A percentile compares a stretch with the other conserved stretches of the same genome.
Evolutionary conservation across 2,113 vertebrate genomes (phyloP).

Genomic region (Pimephales promelas): DNA sequence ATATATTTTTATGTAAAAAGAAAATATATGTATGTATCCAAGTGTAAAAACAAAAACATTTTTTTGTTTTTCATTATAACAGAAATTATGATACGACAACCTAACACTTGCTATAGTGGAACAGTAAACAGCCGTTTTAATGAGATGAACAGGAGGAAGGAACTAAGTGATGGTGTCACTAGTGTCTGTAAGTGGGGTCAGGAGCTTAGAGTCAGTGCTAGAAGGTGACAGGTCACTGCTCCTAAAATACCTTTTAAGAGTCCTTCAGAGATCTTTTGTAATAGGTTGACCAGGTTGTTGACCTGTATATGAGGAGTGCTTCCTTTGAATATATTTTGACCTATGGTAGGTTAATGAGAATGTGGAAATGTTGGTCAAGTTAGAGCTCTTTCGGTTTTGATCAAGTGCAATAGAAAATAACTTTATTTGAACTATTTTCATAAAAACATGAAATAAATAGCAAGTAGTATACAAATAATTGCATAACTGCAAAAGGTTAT

Average conservation of each 20-base stretch:
- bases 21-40: too few relatives aligned
- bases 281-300: constrained; percentile 65
- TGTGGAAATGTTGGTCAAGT: constrained; percentile 62
- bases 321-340: constrained; percentile 6
- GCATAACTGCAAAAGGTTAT: too few relatives aligned
- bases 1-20: too few relatives aligned
- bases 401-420: background rate
- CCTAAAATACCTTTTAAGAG: constrained; percentile 79
- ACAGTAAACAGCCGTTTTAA: background rate
- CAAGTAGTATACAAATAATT: too few relatives aligned
- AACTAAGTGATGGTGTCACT: constrained; percentile 40
- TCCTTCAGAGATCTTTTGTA: constrained; percentile 76
- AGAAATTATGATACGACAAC: background rate
- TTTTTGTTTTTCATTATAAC: too few relatives aligned
- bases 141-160: constrained; percentile 5
- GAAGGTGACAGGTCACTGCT: constrained; percentile 72
- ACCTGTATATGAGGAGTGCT: constrained; percentile 59
- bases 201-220: constrained; percentile 67
- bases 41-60: too few relatives aligned
- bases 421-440: background rate
- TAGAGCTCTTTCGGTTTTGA: background rate
- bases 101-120: background rate
- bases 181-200: constrained; percentile 75
- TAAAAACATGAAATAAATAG: background rate
- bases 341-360: constrained; percentile 53